Evolutionary conservation across 2,888 invertebrate genomes (phyloP).

Genomic region (Diarsia dahlii): DNA sequence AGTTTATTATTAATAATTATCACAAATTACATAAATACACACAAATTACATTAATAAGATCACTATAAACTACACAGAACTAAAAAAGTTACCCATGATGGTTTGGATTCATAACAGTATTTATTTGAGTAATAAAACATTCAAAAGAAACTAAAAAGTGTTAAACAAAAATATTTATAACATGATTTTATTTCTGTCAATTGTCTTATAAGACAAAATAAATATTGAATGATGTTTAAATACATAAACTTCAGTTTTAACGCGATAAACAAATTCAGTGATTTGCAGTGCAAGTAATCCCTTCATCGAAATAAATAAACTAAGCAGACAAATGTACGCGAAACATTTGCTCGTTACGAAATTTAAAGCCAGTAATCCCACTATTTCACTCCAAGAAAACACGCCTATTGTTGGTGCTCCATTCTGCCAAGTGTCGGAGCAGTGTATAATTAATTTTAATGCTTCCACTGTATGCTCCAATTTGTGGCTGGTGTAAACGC

Average conservation of each 20-base stretch:
- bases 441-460: conserved; percentile 54
- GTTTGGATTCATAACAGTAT: too few species aligned
- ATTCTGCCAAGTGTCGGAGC: conserved; percentile 41
- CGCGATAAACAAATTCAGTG: neutral
- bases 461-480: conserved; percentile 41
- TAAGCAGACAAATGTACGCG: conserved; percentile 10
- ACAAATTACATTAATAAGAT: too few species aligned
- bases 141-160: neutral
- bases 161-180: neutral
- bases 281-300: neutral
- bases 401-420: conserved; percentile 28
- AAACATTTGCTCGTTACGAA: conserved; percentile 22
- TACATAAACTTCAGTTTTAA: neutral
- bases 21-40: too few species aligned
- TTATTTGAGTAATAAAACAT: too few species aligned
- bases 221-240: neutral
- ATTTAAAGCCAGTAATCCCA: conserved; percentile 32
- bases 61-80: too few species aligned
- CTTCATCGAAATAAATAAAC: neutral
- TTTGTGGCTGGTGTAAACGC: conserved; percentile 28
- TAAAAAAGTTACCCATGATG: too few species aligned
- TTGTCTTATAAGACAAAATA: neutral
- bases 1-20: too few species aligned
- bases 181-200: neutral
- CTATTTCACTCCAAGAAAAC: conserved; percentile 43